Base-by-base conservation (phyloP, 64 coral and sea anemone genomes). In the Porites australiensis region DNA sequence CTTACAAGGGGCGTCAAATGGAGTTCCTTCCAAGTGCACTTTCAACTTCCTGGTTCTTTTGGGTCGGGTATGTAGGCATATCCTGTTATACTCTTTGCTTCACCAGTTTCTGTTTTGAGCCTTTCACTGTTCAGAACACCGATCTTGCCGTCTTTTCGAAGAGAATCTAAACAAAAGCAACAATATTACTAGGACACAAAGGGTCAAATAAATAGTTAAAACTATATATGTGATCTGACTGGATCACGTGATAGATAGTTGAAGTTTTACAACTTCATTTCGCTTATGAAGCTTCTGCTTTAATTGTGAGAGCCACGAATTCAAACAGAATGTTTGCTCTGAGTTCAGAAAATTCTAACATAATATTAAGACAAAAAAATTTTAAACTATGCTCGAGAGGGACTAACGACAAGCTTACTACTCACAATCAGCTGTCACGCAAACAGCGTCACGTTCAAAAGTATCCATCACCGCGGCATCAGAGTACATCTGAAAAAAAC, bases 401-500 rank as follows among this genome's bases (percentile, higher is more conserved):
- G 4, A 18, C 9, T 13, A 54, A 5, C 44, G n/a, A 4, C 0
- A 51, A 54, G 8, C 60, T 54, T 37, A 37, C 0, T 13, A 83
- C 90, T 92, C 75, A 92, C 90, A 92, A 84, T 92, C 90, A 9
- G 90, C 90, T 15, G 50, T 83, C 19, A 83, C 79, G 90, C 90
- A 92, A 46, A 92, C 79, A 7, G 19, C 79, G 27, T 92, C 44
- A 61, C 68, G 64, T 54, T 92, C 90, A 77, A 84, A 92, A 22
- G 90, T 92, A 0, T 12, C 47, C 79, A 83, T 76, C 8, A 92
- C 90, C n/a, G 53, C 45, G 43, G 44, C 46, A 23, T 92, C 90
- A 20, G 79, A 27, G 27, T 92, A 92, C 53, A 92, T 84, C 90
- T 92, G 53, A 0, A 37, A 37, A 37, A 37, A 37, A 37, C 27